These are phyloP conservation scores for Odontomachus brunneus DNA, from an alignment of 1,140 invertebrate species.

Conservation along the genomic window DNA sequence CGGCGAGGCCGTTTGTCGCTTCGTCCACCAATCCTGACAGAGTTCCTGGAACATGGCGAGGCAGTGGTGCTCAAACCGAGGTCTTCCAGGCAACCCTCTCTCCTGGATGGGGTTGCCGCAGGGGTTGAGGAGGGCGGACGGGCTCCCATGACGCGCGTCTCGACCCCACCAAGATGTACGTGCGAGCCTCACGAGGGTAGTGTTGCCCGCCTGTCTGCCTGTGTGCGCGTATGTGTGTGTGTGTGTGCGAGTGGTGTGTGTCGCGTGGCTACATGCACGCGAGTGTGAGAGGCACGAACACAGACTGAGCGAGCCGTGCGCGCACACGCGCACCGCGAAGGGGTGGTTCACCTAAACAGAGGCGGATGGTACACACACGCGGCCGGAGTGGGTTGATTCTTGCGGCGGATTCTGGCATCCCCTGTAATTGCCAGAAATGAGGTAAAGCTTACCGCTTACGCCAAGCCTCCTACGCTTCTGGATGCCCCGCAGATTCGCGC, in stretches of 20 bases:
- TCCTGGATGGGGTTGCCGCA: slow-evolving; percentile 65
- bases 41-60: slow-evolving; percentile 80
- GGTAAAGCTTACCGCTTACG: slow-evolving; percentile 83
- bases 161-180: slow-evolving; percentile 30
- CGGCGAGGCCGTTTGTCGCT: slow-evolving; percentile 18
- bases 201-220: slow-evolving; percentile 7
- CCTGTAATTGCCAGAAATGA: slow-evolving; percentile 85
- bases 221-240: slow-evolving; percentile 19
- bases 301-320: slow-evolving; percentile 24
- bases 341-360: slow-evolving; percentile 64
- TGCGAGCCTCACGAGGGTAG: slow-evolving; percentile 13
- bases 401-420: slow-evolving; percentile 84
- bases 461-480: slow-evolving; percentile 75
- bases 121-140: slow-evolving; percentile 65
- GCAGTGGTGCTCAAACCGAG: slow-evolving; percentile 80
- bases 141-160: slow-evolving; percentile 71
- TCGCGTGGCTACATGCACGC: background rate
- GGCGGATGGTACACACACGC: slow-evolving; percentile 60
- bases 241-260: background rate
- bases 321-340: slow-evolving; percentile 47
- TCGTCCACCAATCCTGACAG: slow-evolving; percentile 68
- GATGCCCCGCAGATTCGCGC: slow-evolving; percentile 39
- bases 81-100: slow-evolving; percentile 50
- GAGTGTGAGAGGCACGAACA: slow-evolving; percentile 36
- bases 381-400: slow-evolving; percentile 82